Conservation (phyloP, 2,888 invertebrate genomes). For the Melinaea menophilus region DNA sequence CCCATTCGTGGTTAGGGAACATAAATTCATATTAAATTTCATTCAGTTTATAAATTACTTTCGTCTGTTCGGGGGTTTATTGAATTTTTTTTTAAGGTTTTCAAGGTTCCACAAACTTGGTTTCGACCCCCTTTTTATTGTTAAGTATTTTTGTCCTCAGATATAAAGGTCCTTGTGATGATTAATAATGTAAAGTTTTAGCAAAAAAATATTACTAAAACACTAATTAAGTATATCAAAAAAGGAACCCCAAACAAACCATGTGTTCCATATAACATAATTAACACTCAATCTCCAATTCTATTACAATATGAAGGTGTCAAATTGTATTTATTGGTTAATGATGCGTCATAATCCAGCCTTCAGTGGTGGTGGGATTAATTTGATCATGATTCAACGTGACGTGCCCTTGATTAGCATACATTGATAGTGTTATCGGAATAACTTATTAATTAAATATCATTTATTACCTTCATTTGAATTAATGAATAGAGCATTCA, state of each 20-base stretch:
- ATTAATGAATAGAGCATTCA: no score
- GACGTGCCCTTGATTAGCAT: slow-evolving; percentile 23
- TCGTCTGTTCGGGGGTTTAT: background rate
- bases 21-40: slow-evolving; percentile 10
- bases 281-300: slow-evolving; percentile 12
- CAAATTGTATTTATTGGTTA: slow-evolving; percentile 24
- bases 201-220: no score
- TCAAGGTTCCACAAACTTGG: background rate
- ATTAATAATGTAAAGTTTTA: no score
- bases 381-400: slow-evolving; percentile 19
- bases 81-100: slow-evolving; percentile 6
- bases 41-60: slow-evolving; percentile 10
- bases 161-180: no score
- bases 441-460: slow-evolving; percentile 1
- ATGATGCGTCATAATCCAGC: slow-evolving; percentile 27
- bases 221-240: no score
- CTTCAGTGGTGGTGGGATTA: slow-evolving; percentile 19
- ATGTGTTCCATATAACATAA: background rate
- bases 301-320: slow-evolving; percentile 20
- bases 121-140: background rate
- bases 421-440: slow-evolving; percentile 11
- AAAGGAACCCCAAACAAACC: background rate
- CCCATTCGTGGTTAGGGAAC: slow-evolving; percentile 9
- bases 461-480: background rate
- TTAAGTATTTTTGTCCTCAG: background rate